Evolutionary conservation across 64 coral and sea anemone genomes (phyloP).

Genomic region (Pocillopora damicornis): DNA sequence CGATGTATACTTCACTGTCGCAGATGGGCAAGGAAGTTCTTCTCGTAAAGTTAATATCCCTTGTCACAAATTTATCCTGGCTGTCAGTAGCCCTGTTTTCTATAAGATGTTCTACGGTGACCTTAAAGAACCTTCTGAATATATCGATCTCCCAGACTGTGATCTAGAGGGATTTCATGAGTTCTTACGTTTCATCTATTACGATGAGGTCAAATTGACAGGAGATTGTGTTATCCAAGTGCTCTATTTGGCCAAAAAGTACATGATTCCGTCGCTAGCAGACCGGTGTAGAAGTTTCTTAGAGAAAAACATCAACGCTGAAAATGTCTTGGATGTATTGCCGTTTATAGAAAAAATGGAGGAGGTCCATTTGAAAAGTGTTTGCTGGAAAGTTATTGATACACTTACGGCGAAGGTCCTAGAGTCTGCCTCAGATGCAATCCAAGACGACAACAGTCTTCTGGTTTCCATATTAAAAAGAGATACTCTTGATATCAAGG

Average conservation of each 20-base stretch:
- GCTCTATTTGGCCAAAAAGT: constrained; percentile 8
- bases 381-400: constrained; percentile 12
- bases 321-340: constrained; percentile 13
- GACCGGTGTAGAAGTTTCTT: background rate
- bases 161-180: background rate
- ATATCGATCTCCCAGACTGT: constrained; percentile 10
- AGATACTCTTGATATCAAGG: background rate
- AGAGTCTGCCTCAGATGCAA: background rate
- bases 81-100: constrained; percentile 6
- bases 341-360: background rate
- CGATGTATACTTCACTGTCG: background rate
- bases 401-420: background rate
- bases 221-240: constrained; percentile 27
- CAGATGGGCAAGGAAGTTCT: background rate
- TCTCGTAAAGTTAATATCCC: background rate
- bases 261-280: background rate
- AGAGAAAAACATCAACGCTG: constrained; percentile 1
- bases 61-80: constrained; percentile 23
- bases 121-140: background rate
- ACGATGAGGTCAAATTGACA: background rate
- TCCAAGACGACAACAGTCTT: background rate
- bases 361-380: background rate
- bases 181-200: constrained; percentile 17
- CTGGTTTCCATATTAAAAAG: background rate
- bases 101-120: constrained; percentile 17